Percentiles rank a stretch among this genome's conserved stretches.
Conservation (phyloP, 2,797 vertebrate genomes). For the Hydrolagus colliei region DNA sequence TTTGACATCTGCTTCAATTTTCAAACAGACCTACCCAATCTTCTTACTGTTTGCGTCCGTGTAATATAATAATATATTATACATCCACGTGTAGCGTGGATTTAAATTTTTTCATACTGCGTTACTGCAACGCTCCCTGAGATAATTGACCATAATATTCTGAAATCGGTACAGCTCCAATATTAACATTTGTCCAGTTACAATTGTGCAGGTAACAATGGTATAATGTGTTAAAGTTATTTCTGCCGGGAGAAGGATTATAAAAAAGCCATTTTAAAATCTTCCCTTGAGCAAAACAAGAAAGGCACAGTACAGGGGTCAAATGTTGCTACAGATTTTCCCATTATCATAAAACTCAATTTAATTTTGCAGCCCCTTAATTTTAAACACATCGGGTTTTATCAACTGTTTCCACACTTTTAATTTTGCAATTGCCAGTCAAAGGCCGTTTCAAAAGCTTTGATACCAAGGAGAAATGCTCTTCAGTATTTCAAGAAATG, state of each 20-base stretch:
- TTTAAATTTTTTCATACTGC: not conserved
- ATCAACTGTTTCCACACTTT: conserved; percentile 49
- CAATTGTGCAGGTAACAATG: not conserved
- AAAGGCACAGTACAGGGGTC: conserved; percentile 37
- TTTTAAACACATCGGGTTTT: conserved; percentile 48
- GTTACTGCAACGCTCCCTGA: not conserved
- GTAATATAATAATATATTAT: too few relatives aligned
- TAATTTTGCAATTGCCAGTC: conserved; percentile 55
- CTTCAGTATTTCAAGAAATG: conserved; percentile 51
- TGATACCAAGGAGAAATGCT: conserved; percentile 60
- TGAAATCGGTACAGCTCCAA: not conserved
- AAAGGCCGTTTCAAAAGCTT: conserved; percentile 53
- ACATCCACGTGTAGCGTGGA: too few relatives aligned
- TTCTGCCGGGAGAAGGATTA: not conserved
- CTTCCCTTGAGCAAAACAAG: conserved; percentile 35
- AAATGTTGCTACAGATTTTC: conserved; percentile 31
- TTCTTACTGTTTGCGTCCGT: not conserved
- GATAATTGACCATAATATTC: not conserved
- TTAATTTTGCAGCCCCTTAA: conserved; percentile 46
- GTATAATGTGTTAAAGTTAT: conserved; percentile 2
- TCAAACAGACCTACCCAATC: not conserved
- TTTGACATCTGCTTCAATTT: not conserved
- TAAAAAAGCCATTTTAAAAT: conserved; percentile 15
- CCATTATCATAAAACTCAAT: conserved; percentile 42
- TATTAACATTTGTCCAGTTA: not conserved